Evolutionary conservation across 2,797 vertebrate species (phyloP).

Genomic region (Otus scops): DNA sequence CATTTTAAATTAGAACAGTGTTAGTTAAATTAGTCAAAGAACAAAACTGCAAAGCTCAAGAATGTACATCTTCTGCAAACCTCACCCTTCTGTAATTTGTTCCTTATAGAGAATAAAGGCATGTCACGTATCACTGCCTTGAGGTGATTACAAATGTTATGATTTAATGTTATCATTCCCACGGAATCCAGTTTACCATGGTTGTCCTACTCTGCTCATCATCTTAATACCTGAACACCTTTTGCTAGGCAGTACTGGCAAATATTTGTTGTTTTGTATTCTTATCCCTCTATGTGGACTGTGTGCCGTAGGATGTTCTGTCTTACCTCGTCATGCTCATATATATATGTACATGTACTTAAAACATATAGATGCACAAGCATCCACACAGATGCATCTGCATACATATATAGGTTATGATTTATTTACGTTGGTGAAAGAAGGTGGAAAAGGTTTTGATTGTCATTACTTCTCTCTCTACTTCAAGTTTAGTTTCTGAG

Average conservation of each 20-base stretch:
- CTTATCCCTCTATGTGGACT: neutral
- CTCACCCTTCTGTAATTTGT: neutral
- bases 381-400: neutral
- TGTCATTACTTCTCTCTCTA: neutral
- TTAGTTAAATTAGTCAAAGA: neutral
- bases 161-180: neutral
- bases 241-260: neutral
- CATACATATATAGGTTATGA: fast-evolving
- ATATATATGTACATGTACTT: neutral
- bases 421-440: neutral
- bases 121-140: neutral
- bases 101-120: neutral
- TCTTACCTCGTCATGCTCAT: neutral
- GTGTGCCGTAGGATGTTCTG: neutral
- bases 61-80: neutral
- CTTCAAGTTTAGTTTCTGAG: neutral
- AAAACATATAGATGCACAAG: neutral
- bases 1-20: neutral
- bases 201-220: neutral
- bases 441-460: neutral
- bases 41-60: neutral
- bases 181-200: neutral
- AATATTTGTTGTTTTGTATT: neutral
- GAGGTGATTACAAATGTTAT: neutral
- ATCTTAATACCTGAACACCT: neutral